Evolutionary conservation across 1,140 invertebrate genomes (phyloP).

Genomic region (Pseudobourletiella spinata): DNA sequence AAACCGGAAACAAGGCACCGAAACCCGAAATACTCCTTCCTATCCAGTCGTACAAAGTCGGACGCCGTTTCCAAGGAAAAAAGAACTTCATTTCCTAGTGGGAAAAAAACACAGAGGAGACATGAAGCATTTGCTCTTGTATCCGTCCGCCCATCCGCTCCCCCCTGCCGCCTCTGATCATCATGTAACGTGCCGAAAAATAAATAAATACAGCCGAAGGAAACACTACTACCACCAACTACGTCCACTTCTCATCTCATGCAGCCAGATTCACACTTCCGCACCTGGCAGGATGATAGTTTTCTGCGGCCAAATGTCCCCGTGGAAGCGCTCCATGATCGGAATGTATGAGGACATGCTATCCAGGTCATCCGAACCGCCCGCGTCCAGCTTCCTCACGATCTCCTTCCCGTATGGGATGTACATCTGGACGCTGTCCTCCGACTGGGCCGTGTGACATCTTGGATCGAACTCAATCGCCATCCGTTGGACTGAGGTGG

Average conservation of each 20-base stretch:
- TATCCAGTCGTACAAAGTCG: slow-evolving; percentile 88
- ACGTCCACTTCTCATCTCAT: too few species aligned
- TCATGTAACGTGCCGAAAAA: too few species aligned
- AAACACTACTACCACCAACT: too few species aligned
- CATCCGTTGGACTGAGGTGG: slow-evolving; percentile 78
- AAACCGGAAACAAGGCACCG: slow-evolving; percentile 86
- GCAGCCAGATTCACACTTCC: too few species aligned
- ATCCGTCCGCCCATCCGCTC: too few species aligned
- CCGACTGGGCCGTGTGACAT: slow-evolving; percentile 84
- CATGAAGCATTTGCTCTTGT: not conserved
- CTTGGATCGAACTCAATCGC: slow-evolving; percentile 85
- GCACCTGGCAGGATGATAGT: slow-evolving; percentile 73
- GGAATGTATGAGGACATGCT: slow-evolving; percentile 51
- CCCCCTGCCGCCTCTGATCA: too few species aligned
- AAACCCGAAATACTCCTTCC: slow-evolving; percentile 75
- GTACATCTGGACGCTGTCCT: slow-evolving; percentile 80
- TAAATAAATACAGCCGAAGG: too few species aligned
- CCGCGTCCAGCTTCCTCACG: slow-evolving; percentile 7
- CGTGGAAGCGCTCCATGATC: slow-evolving; percentile 59
- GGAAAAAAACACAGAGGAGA: slow-evolving; percentile 31
- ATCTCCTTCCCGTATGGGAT: slow-evolving; percentile 49
- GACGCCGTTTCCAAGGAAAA: slow-evolving; percentile 92
- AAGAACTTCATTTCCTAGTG: slow-evolving; percentile 76
- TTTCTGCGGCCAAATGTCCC: slow-evolving; percentile 77
- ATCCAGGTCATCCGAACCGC: slow-evolving; percentile 12